Evolutionary conservation across 2,113 vertebrate genomes (phyloP), one percentile per base, ranked within the genome.

Genomic region (Vulpes ferrilata): DNA sequence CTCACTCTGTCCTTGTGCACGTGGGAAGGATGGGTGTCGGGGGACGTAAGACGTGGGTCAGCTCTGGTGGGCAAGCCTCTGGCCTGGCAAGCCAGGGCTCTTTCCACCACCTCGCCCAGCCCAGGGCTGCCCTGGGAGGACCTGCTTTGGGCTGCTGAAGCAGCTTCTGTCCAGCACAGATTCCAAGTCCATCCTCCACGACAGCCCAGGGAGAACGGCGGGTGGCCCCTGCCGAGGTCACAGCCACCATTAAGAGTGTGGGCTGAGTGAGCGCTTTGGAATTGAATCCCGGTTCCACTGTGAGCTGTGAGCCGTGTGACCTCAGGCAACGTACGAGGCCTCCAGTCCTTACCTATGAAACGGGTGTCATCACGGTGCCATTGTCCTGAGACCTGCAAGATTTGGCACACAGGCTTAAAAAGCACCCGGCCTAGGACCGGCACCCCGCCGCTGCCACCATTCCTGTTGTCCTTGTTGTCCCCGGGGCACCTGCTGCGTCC

Each of bases 361-460:
- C 32, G 73, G 30, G 15, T 20, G 17, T 81, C 11, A 48, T 51
- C 48, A 3, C 2, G 53, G 20, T 35, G 15, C 7, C 6, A 5
- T 48, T 30, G 2, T 57, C 13, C 4, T 65, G 48, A 95, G 22
- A 17, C 25, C 16, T 43, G 4, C 62, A 48, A 13, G 10, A 27
- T 85, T 43, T 17, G 27, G 8, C 15, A 19, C 4, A 3, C 9
- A 5, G 0, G 4, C 64, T 85, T 76, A 11, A 59, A 51, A 32
- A 4, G 22, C 43, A 5, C 11, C 53, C 23, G 0, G 32, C 35
- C 11, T 32, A 30, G 22, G 65, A 38, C 5, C 3, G 32, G 13
- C n/a, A 13, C 30, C 10, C 3, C 1, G 7, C n/a, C 0, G 2
- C 9, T 27, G 17, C 16, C 19, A 25, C 11, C 11, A 5, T 8